Conservation (phyloP, 2,113 vertebrate species). For the Naja naja region DNA sequence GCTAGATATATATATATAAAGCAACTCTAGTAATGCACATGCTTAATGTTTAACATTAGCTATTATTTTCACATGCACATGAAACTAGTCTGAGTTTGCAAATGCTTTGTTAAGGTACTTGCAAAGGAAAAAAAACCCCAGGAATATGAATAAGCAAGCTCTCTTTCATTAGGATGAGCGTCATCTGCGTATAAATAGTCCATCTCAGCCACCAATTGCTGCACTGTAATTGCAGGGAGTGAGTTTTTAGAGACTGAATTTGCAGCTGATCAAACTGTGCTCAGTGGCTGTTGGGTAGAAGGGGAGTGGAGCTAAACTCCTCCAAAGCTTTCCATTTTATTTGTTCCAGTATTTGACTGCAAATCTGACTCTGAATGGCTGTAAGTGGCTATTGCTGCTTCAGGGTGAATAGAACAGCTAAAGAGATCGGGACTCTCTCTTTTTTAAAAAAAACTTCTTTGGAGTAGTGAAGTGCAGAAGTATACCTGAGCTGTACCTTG, state of each 20-base stretch:
- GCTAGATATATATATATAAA: background rate
- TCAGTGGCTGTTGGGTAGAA: constrained; percentile 14
- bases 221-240: constrained; percentile 33
- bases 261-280: constrained; percentile 46
- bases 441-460: constrained; percentile 49
- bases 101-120: constrained; percentile 21
- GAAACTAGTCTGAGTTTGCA: constrained; percentile 14
- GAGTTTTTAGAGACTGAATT: constrained; percentile 40
- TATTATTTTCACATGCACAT: constrained; percentile 26
- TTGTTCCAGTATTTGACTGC: constrained; percentile 57
- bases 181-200: constrained; percentile 29
- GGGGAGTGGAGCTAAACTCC: constrained; percentile 32
- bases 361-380: constrained; percentile 57
- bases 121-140: constrained; percentile 1
- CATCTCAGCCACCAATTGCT: constrained; percentile 22
- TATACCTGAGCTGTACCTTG: constrained; percentile 23
- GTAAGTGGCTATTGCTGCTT: constrained; percentile 59
- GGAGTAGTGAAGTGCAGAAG: constrained; percentile 31
- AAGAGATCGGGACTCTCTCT: constrained; percentile 13
- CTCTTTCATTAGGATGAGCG: background rate
- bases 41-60: background rate
- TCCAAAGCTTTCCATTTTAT: constrained; percentile 52
- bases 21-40: background rate
- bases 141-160: constrained; percentile 21
- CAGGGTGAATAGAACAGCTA: constrained; percentile 32